Evolutionary conservation across 2,888 invertebrate genomes (phyloP).

Genomic region (Chydorus sphaericus): DNA sequence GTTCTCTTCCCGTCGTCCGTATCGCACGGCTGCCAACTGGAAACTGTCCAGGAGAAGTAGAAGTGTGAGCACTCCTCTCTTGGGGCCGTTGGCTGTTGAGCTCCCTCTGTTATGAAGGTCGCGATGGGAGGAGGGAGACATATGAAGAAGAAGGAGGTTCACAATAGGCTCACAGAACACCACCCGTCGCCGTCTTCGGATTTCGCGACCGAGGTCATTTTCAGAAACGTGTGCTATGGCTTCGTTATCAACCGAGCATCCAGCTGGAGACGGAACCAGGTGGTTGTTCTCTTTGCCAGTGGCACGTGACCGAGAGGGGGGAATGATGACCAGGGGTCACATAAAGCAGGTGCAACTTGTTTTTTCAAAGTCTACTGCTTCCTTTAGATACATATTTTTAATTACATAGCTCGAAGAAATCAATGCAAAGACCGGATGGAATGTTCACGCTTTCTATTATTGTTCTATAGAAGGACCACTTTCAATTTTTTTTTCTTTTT

Average conservation of each 20-base stretch:
- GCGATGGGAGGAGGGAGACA: background rate
- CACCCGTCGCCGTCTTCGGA: background rate
- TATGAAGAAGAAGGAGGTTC: background rate
- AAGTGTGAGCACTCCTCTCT: background rate
- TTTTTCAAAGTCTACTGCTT: too few species aligned
- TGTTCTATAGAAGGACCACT: too few species aligned
- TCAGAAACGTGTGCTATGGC: background rate
- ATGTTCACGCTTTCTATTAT: too few species aligned
- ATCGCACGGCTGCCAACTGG: background rate
- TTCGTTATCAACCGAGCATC: background rate
- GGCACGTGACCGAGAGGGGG: slow-evolving; percentile 8
- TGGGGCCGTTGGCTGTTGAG: background rate
- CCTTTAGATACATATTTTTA: too few species aligned
- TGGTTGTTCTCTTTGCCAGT: background rate
- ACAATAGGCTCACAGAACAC: background rate
- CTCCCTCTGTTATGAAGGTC: background rate
- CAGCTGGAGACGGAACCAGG: background rate
- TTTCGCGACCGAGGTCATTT: background rate
- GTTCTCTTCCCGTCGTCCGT: too few species aligned
- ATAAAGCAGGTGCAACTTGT: too few species aligned
- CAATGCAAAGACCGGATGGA: too few species aligned
- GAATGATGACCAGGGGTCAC: too few species aligned
- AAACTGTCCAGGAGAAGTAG: background rate
- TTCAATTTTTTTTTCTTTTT: too few species aligned
- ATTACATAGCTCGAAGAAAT: too few species aligned